These are phyloP conservation scores for Orius insidiosus DNA, from an alignment of 1,140 invertebrate genomes.

Conservation along the genomic window DNA sequence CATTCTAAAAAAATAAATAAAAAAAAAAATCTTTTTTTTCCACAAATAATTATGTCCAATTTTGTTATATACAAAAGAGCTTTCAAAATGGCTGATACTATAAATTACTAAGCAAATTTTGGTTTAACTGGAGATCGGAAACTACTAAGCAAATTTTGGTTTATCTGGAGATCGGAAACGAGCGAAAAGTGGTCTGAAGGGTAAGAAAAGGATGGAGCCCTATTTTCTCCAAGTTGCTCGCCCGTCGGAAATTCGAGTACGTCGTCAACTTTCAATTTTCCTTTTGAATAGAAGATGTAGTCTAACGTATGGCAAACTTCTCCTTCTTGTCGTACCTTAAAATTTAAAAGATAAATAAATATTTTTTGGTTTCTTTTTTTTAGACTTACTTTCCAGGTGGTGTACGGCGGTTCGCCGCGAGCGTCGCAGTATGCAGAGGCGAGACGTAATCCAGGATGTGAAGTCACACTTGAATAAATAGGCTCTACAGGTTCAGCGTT, in stretches of 20 bases:
- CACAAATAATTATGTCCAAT: too few species aligned
- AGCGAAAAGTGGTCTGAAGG: constrained; percentile 68
- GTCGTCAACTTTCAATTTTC: constrained; percentile 36
- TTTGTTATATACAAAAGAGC: not conserved
- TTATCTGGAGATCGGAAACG: constrained; percentile 40
- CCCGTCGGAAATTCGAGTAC: constrained; percentile 44
- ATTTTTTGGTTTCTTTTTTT: not conserved
- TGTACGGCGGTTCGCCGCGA: constrained; percentile 43
- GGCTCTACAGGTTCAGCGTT: constrained; percentile 60
- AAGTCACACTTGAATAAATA: constrained; percentile 42
- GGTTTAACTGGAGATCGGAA: too few species aligned
- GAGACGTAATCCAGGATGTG: constrained; percentile 27
- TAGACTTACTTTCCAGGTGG: constrained; percentile 47
- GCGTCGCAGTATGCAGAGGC: constrained; percentile 27
- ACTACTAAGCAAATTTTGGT: constrained; percentile 2
- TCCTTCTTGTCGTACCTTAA: constrained; percentile 41
- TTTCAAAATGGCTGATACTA: not conserved
- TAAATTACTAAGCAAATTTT: too few species aligned
- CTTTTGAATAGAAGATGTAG: constrained; percentile 53
- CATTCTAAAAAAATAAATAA: too few species aligned
- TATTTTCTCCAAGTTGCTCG: constrained; percentile 44
- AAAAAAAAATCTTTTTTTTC: too few species aligned
- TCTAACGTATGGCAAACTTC: constrained; percentile 61
- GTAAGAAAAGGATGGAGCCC: constrained; percentile 49
- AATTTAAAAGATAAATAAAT: too few species aligned